Evolutionary conservation across 1,140 invertebrate species (phyloP).

Genomic region (Pseudomyrmex concolor): DNA sequence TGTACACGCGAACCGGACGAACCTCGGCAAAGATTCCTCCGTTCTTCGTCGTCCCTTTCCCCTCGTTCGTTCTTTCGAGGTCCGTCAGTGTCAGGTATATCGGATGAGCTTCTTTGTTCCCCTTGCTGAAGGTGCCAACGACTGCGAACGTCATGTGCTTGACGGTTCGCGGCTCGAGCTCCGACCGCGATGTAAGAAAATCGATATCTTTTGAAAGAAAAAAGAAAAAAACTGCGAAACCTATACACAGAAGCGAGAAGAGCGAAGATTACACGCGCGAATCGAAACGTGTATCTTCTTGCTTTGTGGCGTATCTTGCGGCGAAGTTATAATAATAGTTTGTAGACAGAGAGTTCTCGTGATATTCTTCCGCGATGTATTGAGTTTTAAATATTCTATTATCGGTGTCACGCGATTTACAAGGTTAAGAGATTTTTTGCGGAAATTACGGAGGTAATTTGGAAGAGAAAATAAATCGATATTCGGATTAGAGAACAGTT

Average conservation of each 20-base stretch:
- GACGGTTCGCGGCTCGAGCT: background rate
- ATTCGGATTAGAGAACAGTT: too few relatives aligned
- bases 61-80: background rate
- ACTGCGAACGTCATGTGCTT: conserved; percentile 2
- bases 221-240: background rate
- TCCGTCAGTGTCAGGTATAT: conserved; percentile 56
- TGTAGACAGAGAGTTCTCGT: background rate
- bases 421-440: background rate
- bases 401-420: background rate
- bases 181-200: background rate
- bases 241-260: background rate
- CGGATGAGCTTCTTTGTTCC: conserved; percentile 44
- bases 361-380: background rate
- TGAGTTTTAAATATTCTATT: conserved; percentile 1
- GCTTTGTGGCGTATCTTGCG: background rate
- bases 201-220: background rate
- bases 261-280: background rate
- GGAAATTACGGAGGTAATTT: background rate
- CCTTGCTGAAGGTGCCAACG: background rate
- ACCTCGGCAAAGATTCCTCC: conserved; percentile 32
- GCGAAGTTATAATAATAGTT: too few relatives aligned
- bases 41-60: conserved; percentile 25
- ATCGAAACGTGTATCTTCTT: background rate
- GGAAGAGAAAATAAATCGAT: too few relatives aligned
- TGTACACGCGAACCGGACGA: conserved; percentile 5